Base-by-base conservation (phyloP, 2,888 invertebrate genomes). In the Heliconius hortense region DNA sequence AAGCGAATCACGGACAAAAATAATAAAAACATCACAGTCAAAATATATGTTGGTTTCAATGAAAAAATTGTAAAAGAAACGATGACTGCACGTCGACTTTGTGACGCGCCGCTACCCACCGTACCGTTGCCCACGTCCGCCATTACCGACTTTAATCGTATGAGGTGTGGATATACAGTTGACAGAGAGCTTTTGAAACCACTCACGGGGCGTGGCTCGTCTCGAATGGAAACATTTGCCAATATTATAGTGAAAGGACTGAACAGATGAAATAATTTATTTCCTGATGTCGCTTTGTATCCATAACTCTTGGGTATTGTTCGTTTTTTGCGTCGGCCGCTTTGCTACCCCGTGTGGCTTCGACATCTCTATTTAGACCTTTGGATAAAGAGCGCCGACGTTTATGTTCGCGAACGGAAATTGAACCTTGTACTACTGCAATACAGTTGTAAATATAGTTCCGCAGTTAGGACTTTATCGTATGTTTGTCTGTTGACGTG, bases 1-100 rank as follows among this genome's bases (percentile, higher is more conserved):
- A 83, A 85, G 85, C 86, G 86, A 86, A 89, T 91, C 90, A 90
- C 89, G 90, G 86, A 93, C 93, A 92, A 92, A 93, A 94, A 91
- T 94, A 93, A 94, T 94, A 93, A 93, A 93, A 93, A 94, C 93
- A 93, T 93, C 93, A 92, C 89, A 92, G 94, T 94, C 94, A 93
- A 93, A 94, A 94, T 94, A 94, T 93, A 94, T 92, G 91, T 91
- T 88, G 88, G 90, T 83, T 85, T 87, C 87, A 80, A 78, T 82
- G 83, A 89, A 91, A 90, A 92, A 89, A 87, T 81, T 87, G 86
- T 88, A 87, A 89, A 88, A 89, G 90, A 88, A 89, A 90, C 87
- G 87, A 86, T 89, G 90, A 90, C 90, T 90, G 84, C 90, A 84
- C 89, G 89, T 87, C 89, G 88, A 91, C 91, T 92, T 92, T 92